phyloP scores from a whole-genome alignment of 2,888 invertebrate species.

The Acrobasis repandana region DNA sequence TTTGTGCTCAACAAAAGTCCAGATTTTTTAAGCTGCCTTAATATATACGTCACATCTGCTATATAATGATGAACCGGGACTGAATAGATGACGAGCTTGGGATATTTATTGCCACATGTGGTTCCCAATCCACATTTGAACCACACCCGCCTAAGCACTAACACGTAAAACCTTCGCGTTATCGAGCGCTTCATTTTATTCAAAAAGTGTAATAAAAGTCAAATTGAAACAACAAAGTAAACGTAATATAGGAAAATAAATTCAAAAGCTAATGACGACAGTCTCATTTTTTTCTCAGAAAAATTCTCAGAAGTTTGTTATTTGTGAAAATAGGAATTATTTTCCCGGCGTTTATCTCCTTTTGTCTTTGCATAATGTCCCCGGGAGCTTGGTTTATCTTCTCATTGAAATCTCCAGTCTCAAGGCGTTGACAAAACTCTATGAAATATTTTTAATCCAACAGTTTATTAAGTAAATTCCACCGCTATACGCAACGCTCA shows the following conservation, averaged over 20 bases:
- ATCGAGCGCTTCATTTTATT: background rate
- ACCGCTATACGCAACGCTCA: conserved; percentile 36
- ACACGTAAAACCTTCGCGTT: no score
- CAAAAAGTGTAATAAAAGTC: background rate
- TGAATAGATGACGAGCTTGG: no score
- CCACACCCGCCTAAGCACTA: no score
- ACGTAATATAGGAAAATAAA: conserved; percentile 7
- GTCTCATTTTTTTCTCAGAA: conserved; percentile 27
- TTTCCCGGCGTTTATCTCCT: conserved; percentile 24
- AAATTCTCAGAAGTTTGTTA: conserved; percentile 37
- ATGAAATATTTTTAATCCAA: conserved; percentile 39
- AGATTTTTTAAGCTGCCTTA: no score
- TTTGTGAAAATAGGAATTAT: conserved; percentile 40
- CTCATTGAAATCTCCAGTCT: conserved; percentile 40
- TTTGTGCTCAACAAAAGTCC: background rate
- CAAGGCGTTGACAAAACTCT: conserved; percentile 39
- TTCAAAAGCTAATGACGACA: conserved; percentile 22
- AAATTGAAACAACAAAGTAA: conserved; percentile 28
- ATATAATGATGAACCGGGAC: no score
- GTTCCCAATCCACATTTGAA: no score
- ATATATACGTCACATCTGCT: background rate
- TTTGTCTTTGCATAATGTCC: conserved; percentile 26
- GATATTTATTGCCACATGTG: no score
- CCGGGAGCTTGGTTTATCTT: conserved; percentile 36
- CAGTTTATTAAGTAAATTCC: conserved; percentile 60